A percentile compares a stretch with the other conserved stretches of the same genome.
phyloP scores from a whole-genome alignment of 2,113 vertebrate genomes.

The Tenebrosternarchus preto region DNA sequence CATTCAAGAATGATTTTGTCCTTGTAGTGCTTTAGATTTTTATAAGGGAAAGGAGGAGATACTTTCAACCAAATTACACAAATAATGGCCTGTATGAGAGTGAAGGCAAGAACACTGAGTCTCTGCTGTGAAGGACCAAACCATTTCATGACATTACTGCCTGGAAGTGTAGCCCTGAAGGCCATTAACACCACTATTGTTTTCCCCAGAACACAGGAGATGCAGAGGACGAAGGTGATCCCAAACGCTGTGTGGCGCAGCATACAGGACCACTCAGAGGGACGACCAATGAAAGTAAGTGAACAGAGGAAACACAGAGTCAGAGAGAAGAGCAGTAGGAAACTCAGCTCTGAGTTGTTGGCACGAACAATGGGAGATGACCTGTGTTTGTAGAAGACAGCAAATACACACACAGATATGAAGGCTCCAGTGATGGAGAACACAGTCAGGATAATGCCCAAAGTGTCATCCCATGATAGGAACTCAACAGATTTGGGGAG shows the following conservation, averaged over 20 bases:
- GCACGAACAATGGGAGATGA: constrained; percentile 67
- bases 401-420: constrained; percentile 63
- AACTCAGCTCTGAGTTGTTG: constrained; percentile 72
- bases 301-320: constrained; percentile 69
- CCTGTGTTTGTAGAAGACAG: constrained; percentile 69
- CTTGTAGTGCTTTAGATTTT: constrained; percentile 58
- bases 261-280: constrained; percentile 69
- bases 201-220: constrained; percentile 72
- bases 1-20: constrained; percentile 68
- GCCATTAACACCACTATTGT: constrained; percentile 70
- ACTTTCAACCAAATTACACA: constrained; percentile 66
- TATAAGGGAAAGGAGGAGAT: constrained; percentile 61
- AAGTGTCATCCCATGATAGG: constrained; percentile 64
- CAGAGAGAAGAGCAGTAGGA: constrained; percentile 66
- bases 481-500: constrained; percentile 72
- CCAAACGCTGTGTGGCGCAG: constrained; percentile 70
- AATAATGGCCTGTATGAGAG: constrained; percentile 64
- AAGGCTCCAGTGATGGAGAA: constrained; percentile 67
- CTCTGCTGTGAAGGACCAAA: constrained; percentile 69
- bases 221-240: constrained; percentile 69
- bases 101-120: constrained; percentile 58
- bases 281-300: constrained; percentile 70
- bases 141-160: constrained; percentile 68
- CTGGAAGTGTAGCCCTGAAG: constrained; percentile 67
- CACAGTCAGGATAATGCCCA: constrained; percentile 68